phyloP scores from a whole-genome alignment of 2,113 vertebrate genomes.

The Sylvia atricapilla region DNA sequence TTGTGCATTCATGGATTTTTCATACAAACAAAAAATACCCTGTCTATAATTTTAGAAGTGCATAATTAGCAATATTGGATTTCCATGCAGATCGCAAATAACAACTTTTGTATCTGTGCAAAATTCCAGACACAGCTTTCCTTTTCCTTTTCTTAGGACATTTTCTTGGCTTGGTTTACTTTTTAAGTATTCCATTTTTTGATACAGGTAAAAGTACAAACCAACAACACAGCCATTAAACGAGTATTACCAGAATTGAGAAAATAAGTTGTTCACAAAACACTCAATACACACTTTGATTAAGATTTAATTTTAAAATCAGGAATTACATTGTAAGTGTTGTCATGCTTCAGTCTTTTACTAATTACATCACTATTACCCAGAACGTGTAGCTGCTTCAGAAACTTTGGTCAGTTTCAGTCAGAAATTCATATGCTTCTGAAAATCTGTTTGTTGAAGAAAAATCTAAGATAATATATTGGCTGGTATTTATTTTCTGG shows the following conservation, averaged over 20 bases:
- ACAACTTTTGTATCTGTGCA: not conserved
- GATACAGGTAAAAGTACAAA: not conserved
- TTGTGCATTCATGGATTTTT: not conserved
- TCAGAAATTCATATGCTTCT: not conserved
- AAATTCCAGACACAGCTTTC: not conserved
- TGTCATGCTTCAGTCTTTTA: not conserved
- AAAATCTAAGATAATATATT: not conserved
- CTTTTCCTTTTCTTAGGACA: not conserved
- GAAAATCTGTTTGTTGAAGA: not conserved
- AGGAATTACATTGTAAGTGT: not conserved
- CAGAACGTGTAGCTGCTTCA: not conserved
- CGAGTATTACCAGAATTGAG: not conserved
- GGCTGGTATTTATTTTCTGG: not conserved
- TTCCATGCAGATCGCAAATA: not conserved
- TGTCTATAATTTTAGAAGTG: not conserved
- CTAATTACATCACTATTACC: not conserved
- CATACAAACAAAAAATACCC: not conserved
- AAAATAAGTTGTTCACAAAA: not conserved
- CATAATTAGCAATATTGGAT: not conserved
- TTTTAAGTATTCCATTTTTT: not conserved
- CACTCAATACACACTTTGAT: not conserved
- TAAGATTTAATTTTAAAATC: not conserved
- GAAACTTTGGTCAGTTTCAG: not conserved
- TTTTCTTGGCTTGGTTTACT: not conserved
- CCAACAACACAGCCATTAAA: not conserved